Percentiles rank a stretch among this genome's conserved stretches.
phyloP scores from a whole-genome alignment of 2,797 vertebrate genomes.

The Leuciscus waleckii region DNA sequence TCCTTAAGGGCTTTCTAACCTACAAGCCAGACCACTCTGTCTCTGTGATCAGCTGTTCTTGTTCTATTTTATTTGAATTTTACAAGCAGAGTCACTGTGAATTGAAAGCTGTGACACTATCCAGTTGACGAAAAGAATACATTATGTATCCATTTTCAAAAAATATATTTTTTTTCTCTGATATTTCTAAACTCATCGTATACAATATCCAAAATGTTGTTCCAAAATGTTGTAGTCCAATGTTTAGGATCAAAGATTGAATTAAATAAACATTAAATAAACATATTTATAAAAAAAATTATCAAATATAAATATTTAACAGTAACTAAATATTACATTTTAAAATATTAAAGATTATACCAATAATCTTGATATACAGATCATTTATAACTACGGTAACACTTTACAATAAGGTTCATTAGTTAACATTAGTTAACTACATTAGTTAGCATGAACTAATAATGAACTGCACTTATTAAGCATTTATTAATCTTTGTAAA shows the following conservation, averaged over 20 bases:
- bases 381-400: background rate
- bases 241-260: background rate
- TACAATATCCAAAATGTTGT: background rate
- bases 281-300: no score
- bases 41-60: constrained; percentile 13
- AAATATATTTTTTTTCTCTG: background rate
- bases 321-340: background rate
- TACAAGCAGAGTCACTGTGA: constrained; percentile 15
- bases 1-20: background rate
- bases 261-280: no score
- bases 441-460: no score
- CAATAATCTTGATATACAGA: background rate
- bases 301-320: background rate
- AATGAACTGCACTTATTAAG: no score
- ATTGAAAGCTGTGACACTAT: background rate
- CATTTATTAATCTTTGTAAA: no score
- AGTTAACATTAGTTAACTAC: no score
- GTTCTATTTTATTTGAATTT: background rate
- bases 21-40: background rate
- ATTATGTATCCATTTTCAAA: background rate
- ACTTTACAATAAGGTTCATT: no score
- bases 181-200: background rate
- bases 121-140: background rate
- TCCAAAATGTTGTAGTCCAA: background rate
- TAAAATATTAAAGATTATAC: background rate